Conservation (phyloP, 1,140 invertebrate genomes). For the Diorhabda carinulata region DNA sequence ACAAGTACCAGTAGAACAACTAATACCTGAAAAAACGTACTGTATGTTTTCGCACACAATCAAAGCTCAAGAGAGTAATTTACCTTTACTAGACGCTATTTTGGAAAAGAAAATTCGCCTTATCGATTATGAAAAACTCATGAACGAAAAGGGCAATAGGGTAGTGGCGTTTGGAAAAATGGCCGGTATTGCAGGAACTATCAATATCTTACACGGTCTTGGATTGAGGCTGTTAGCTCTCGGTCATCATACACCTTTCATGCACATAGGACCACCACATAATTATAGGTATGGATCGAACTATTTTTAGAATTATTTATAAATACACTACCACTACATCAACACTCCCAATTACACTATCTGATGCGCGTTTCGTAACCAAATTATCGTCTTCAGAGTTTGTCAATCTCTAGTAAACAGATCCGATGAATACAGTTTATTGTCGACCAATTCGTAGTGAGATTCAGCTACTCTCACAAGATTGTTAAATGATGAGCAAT, state of each 20-base stretch:
- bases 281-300: constrained; percentile 86
- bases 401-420: no score
- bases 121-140: constrained; percentile 96
- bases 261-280: constrained; percentile 90
- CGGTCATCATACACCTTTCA: constrained; percentile 98
- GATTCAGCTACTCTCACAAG: no score
- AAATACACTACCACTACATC: no score
- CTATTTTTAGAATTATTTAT: neutral
- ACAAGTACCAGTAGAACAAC: constrained; percentile 89
- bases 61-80: constrained; percentile 97
- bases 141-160: constrained; percentile 83
- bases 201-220: constrained; percentile 96
- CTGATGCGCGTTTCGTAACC: no score
- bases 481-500: no score
- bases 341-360: no score
- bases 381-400: no score
- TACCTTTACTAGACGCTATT: constrained; percentile 94
- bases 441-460: no score
- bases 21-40: constrained; percentile 95
- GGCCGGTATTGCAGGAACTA: constrained; percentile 97
- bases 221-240: constrained; percentile 90
- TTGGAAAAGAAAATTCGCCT: constrained; percentile 93
- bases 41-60: constrained; percentile 99
- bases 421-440: no score
- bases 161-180: constrained; percentile 99